Conservation (phyloP, 2,113 vertebrate species). For the Leptodactylus fuscus region DNA sequence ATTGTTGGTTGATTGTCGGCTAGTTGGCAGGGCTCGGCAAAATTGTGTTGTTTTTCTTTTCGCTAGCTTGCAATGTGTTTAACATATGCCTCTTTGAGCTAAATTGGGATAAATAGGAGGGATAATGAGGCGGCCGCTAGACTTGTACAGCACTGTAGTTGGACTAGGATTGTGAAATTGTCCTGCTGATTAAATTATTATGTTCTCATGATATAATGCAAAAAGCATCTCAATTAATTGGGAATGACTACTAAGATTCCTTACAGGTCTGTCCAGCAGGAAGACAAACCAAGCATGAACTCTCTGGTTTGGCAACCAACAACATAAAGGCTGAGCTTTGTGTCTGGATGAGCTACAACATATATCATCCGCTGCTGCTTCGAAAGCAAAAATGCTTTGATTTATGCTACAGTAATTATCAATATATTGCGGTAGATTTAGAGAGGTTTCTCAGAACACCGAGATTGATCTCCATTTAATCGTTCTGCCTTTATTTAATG, state of each 20-base stretch:
- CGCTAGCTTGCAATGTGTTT: constrained; percentile 45
- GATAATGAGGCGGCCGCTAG: constrained; percentile 34
- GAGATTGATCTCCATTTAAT: neutral
- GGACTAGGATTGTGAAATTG: constrained; percentile 24
- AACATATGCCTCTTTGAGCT: constrained; percentile 45
- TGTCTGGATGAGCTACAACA: constrained; percentile 33
- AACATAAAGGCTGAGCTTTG: constrained; percentile 11
- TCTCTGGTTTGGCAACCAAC: constrained; percentile 22
- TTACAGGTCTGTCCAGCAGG: constrained; percentile 48
- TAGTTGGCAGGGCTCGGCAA: constrained; percentile 32
- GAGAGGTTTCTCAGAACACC: neutral
- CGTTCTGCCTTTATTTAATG: neutral
- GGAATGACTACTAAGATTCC: constrained; percentile 23
- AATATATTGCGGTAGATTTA: constrained; percentile 2
- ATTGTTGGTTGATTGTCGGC: constrained; percentile 33
- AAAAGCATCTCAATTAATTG: constrained; percentile 47
- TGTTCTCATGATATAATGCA: constrained; percentile 52
- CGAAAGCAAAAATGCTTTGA: constrained; percentile 42
- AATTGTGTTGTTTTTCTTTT: constrained; percentile 45
- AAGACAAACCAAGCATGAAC: constrained; percentile 48
- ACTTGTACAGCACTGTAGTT: constrained; percentile 22
- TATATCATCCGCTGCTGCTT: constrained; percentile 38
- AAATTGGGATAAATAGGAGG: constrained; percentile 43
- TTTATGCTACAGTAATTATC: constrained; percentile 44
- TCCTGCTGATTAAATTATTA: constrained; percentile 53